Evolutionary conservation across 2,113 vertebrate species (phyloP), one percentile per base, ranked within the genome.

Genomic region (Tragelaphus strepsiceros): DNA sequence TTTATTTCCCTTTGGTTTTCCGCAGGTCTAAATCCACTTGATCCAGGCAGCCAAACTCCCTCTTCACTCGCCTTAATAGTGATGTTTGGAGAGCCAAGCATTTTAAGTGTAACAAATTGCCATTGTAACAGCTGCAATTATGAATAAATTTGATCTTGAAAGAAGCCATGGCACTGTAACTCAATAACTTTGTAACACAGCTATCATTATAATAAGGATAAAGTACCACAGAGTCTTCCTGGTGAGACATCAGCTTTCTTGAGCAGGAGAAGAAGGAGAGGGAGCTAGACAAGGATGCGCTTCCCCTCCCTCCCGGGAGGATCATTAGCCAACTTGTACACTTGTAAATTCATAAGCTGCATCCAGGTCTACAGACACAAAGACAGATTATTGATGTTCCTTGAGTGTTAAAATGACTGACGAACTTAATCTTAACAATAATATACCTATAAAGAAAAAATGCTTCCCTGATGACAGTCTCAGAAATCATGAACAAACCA

Each of bases 31-130:
- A 89, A 93, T 85, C 56, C 67, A 82, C 32, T 95, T 35, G 80
- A 94, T 90, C 53, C 30, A 26, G 21, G 62, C 22, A 82, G 81
- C 58, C 86, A 56, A 83, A 84, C n/a, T 93, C 87, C 53, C 80
- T 49, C 77, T 95, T 97, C 84, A 58, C 35, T 96, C n/a, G 15
- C 24, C 0, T 35, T 87, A 90, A 88, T 16, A 90, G 32, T 88
- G 59, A 87, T 9, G 13, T 88, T 87, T 87, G 5, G 74, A 96
- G 74, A 97, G 83, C 67, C 95, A 94, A 83, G 35, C 56, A 93
- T 90, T 92, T 94, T 86, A 96, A 97, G 87, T 91, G n/a, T 96
- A 96, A 98, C 90, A 97, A 97, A 97, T 95, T 97, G 93, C 88
- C 1, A 17, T 78, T 91, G 96, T 43, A 98, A 87, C 64, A 86